Evolutionary conservation across 2,888 invertebrate species (phyloP).

Genomic region (Cryptophagus acutangulus): DNA sequence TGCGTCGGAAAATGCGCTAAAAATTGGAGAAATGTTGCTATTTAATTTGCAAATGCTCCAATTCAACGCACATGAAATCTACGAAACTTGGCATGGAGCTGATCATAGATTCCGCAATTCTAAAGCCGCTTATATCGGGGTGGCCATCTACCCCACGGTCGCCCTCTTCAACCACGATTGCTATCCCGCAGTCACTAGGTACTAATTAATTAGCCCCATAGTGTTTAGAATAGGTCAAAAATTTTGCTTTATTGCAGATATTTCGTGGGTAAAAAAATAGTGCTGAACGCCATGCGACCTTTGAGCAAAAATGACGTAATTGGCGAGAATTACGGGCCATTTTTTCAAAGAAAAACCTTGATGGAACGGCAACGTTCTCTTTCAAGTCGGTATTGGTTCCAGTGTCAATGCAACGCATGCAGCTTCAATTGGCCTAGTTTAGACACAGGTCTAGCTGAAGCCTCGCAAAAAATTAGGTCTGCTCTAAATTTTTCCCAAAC

Average conservation of each 20-base stretch:
- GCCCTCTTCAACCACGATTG: slow-evolving; percentile 82
- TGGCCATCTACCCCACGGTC: slow-evolving; percentile 71
- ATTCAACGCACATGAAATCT: slow-evolving; percentile 83
- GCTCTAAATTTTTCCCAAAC: not conserved
- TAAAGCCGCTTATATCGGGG: slow-evolving; percentile 58
- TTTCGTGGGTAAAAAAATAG: slow-evolving; percentile 68
- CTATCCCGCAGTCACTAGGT: slow-evolving; percentile 72
- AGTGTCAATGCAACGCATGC: slow-evolving; percentile 69
- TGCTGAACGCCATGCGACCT: slow-evolving; percentile 64
- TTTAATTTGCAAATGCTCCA: slow-evolving; percentile 71
- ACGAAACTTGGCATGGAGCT: slow-evolving; percentile 56
- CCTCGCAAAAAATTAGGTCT: slow-evolving; percentile 46
- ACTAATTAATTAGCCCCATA: slow-evolving; percentile 19
- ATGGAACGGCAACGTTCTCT: slow-evolving; percentile 60
- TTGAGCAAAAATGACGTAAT: slow-evolving; percentile 62
- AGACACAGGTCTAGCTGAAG: slow-evolving; percentile 53
- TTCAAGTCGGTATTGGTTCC: slow-evolving; percentile 72
- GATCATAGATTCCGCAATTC: slow-evolving; percentile 52
- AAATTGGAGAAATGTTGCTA: slow-evolving; percentile 62
- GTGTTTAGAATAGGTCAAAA: slow-evolving; percentile 4
- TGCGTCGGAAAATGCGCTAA: slow-evolving; percentile 53
- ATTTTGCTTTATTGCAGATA: slow-evolving; percentile 51
- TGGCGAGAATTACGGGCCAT: slow-evolving; percentile 80
- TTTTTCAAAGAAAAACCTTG: slow-evolving; percentile 58
- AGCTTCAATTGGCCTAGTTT: slow-evolving; percentile 69